Evolutionary conservation across 2,797 vertebrate species (phyloP), one percentile per base, ranked within the genome.

Genomic region (Odontamblyopus rebecca): DNA sequence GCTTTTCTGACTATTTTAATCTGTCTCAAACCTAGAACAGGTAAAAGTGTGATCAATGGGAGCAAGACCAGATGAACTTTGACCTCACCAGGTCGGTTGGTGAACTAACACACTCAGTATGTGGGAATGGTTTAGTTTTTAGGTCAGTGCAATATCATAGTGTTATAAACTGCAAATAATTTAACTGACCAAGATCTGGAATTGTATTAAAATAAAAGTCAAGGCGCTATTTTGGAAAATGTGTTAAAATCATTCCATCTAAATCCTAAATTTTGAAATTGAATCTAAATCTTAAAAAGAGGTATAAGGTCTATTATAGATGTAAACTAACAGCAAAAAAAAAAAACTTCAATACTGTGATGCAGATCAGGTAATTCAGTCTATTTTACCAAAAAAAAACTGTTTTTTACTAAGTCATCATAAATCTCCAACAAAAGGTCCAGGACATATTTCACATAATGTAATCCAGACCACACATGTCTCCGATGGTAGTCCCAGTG

Each of bases 381-480:
- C 41, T 13, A 44, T 44, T 44, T 44, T 13, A 13, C 41, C 0
- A 44, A 12, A 44, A 6, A 13, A 48, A 15, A 48, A 13, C 15
- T 4, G 44, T 56, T 57, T 11, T n/a, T 9, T 8, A 54, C 3
- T 13, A 26, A 27, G 9, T 26, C n/a, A 57, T 11, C 23, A 57
- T 9, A 57, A 23, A 57, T n/a, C 15, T 53, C 53, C 19, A 8
- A n/a, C 23, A 54, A 54, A 54, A 8, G 4, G 44, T 15, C 12
- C 44, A 9, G 53, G n/a, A 26, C 23, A 57, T 26, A 57, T 57
- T 57, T 23, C 54, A 57, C 23, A 54, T 54, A 57, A 71, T 77
- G 74, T 72, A 70, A 71, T n/a, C 27, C 3, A 53, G 80, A 85
- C 79, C 85, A 79, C 79, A 85, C 80, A 78, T 66, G 68, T 72